Evolutionary conservation across 92 coral and sea anemone genomes (phyloP).

Genomic region (Actinernus sp.): DNA sequence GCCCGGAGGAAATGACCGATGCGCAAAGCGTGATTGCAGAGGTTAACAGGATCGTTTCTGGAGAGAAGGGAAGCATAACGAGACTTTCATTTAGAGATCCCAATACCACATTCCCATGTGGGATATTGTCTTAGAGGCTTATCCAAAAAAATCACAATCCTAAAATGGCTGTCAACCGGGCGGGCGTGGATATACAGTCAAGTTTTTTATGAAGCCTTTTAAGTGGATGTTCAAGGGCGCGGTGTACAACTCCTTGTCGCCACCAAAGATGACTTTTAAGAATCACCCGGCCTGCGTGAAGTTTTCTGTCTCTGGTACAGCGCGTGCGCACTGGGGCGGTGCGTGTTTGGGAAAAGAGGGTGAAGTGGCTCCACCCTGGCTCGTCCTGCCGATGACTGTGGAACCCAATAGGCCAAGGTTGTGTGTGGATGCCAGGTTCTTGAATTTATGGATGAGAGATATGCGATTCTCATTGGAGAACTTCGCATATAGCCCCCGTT

Average conservation of each 20-base stretch:
- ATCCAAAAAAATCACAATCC: too few relatives aligned
- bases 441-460: slow-evolving; percentile 15
- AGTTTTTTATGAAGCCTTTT: slow-evolving; percentile 3
- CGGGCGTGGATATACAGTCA: background rate
- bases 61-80: background rate
- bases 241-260: slow-evolving; percentile 3
- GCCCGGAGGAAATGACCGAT: too few relatives aligned
- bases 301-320: slow-evolving; percentile 1
- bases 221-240: slow-evolving; percentile 5
- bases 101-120: too few relatives aligned
- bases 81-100: slow-evolving; percentile 2
- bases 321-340: slow-evolving; percentile 12
- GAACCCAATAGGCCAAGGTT: slow-evolving; percentile 16
- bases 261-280: slow-evolving; percentile 13
- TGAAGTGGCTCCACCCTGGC: slow-evolving; percentile 15
- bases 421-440: too few relatives aligned
- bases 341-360: slow-evolving; percentile 15
- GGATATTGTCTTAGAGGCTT: too few relatives aligned
- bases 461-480: too few relatives aligned
- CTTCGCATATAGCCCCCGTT: background rate
- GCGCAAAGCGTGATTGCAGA: background rate
- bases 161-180: background rate
- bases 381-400: slow-evolving; percentile 14
- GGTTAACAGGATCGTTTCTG: background rate
- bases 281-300: slow-evolving; percentile 5